These are phyloP conservation scores for Incurvaria masculella DNA, from an alignment of 2,888 invertebrate species.

Conservation along the genomic window DNA sequence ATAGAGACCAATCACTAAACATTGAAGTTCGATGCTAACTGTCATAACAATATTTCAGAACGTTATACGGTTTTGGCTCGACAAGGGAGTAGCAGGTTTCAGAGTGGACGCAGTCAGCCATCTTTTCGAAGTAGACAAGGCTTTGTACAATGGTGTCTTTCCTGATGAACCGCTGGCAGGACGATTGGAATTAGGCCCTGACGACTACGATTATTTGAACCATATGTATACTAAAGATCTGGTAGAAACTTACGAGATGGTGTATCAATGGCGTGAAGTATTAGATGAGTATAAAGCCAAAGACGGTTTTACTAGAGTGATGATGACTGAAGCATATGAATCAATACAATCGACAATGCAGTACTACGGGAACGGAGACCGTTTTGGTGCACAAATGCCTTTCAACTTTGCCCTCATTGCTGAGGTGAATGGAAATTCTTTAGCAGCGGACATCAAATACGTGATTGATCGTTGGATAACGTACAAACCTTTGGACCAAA, in stretches of 20 bases:
- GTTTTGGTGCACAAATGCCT: conserved; percentile 67
- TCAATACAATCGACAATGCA: conserved; percentile 55
- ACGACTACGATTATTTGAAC: conserved; percentile 52
- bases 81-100: conserved; percentile 81
- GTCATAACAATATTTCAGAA: conserved; percentile 41
- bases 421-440: conserved; percentile 54
- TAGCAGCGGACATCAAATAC: conserved; percentile 58
- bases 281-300: conserved; percentile 55
- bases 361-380: conserved; percentile 61
- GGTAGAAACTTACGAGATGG: conserved; percentile 60
- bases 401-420: conserved; percentile 75
- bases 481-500: conserved; percentile 57
- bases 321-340: conserved; percentile 77
- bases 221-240: conserved; percentile 63
- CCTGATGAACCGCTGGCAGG: conserved; percentile 56
- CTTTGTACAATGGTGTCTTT: conserved; percentile 39
- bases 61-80: conserved; percentile 74
- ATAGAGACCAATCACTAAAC: conserved; percentile 13
- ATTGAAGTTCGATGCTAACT: conserved; percentile 1
- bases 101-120: conserved; percentile 67
- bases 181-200: conserved; percentile 32
- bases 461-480: conserved; percentile 63
- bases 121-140: conserved; percentile 38
- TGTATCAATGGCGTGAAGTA: conserved; percentile 63
- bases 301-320: conserved; percentile 52